Conservation (phyloP, 2,113 vertebrate species). For the Antidorcas marsupialis region DNA sequence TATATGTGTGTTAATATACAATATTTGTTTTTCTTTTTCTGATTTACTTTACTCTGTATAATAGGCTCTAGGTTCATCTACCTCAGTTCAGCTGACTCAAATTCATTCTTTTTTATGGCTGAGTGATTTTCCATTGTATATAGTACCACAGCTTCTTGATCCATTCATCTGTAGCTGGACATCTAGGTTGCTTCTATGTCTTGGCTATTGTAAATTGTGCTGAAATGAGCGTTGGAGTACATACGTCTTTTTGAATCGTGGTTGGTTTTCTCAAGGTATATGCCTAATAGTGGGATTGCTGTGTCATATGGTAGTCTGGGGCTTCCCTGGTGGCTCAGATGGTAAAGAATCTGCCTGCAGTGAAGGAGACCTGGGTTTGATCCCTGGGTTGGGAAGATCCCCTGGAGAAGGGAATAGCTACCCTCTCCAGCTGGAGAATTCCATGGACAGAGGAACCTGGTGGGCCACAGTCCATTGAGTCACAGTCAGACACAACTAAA, state of each 20-base stretch:
- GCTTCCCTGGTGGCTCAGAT: neutral
- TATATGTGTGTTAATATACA: neutral
- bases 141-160: neutral
- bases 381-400: neutral
- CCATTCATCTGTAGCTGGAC: neutral
- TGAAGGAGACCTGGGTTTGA: neutral
- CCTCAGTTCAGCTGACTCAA: neutral
- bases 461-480: neutral
- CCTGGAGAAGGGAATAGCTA: neutral
- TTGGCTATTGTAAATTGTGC: neutral
- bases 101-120: neutral
- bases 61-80: neutral
- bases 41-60: neutral
- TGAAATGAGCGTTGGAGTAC: neutral
- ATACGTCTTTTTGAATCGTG: neutral
- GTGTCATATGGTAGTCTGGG: neutral
- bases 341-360: neutral
- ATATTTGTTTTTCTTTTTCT: neutral
- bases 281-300: neutral
- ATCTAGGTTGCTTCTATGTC: neutral
- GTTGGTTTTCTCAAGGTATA: neutral
- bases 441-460: neutral
- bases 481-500: neutral
- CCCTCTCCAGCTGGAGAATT: neutral
- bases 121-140: neutral